phyloP scores from a whole-genome alignment of 2,888 invertebrate genomes.

The Lottia scabra region DNA sequence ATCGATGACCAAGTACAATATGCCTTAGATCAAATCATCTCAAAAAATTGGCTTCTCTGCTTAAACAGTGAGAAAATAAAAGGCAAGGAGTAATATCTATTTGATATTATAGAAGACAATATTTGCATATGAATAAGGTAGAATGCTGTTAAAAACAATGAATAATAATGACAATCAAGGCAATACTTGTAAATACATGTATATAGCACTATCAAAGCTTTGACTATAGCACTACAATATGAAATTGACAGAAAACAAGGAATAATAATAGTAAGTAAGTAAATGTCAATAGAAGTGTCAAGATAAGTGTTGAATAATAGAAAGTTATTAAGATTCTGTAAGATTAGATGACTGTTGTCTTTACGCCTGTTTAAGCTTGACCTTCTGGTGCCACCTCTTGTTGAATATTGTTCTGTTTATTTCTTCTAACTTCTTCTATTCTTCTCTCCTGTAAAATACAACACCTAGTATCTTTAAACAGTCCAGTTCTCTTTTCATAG shows the following conservation, averaged over 20 bases:
- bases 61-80: neutral
- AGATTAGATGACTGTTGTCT: neutral
- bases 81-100: neutral
- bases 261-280: neutral
- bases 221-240: slow-evolving; percentile 1
- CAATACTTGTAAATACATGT: too few species aligned
- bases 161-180: too few species aligned
- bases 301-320: neutral
- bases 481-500: too few species aligned
- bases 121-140: slow-evolving; percentile 1
- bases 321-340: neutral
- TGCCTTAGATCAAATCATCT: too few species aligned
- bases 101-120: neutral
- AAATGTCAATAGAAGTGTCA: neutral
- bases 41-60: too few species aligned
- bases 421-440: slow-evolving; percentile 90
- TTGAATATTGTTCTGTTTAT: slow-evolving; percentile 73
- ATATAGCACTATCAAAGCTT: neutral
- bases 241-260: neutral
- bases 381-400: neutral
- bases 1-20: too few species aligned
- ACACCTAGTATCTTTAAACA: slow-evolving; percentile 50
- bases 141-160: slow-evolving; percentile 2
- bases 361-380: neutral
- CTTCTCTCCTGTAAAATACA: slow-evolving; percentile 81